These are phyloP conservation scores for Empidonax traillii DNA, from an alignment of 2,113 vertebrate genomes.

Conservation along the genomic window DNA sequence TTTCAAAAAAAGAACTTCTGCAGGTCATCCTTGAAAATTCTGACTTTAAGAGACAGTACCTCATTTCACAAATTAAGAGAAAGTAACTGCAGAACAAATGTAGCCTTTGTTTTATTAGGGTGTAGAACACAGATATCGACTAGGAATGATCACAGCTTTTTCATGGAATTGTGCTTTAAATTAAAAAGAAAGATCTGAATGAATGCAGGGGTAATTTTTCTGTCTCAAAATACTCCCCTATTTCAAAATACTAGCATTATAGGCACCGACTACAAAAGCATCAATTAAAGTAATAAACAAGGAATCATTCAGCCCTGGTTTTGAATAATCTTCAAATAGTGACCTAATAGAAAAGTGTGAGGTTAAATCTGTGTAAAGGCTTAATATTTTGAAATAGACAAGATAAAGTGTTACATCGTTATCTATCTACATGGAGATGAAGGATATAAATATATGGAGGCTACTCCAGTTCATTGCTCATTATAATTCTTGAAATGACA, in stretches of 20 bases:
- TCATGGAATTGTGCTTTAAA: neutral
- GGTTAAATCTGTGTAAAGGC: neutral
- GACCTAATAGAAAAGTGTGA: neutral
- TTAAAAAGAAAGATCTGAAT: neutral
- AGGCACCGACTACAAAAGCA: neutral
- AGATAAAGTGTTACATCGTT: neutral
- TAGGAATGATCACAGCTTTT: neutral
- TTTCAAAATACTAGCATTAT: neutral
- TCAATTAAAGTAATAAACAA: neutral
- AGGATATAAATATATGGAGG: neutral
- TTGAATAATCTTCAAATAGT: neutral
- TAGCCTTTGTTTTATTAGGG: neutral
- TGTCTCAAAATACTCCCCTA: neutral
- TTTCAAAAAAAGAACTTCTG: neutral
- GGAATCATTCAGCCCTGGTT: neutral
- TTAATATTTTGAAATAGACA: neutral
- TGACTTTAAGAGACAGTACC: neutral
- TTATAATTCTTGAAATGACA: neutral
- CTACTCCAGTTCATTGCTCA: neutral
- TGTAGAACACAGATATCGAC: neutral
- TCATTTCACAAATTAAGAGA: neutral
- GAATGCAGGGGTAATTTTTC: neutral
- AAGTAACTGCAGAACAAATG: neutral
- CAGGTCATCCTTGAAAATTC: neutral
- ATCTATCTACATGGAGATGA: neutral